Percentiles rank a stretch among this genome's conserved stretches.
Evolutionary conservation across 2,113 vertebrate genomes (phyloP).

Genomic region (Ivindomyrus marchei): DNA sequence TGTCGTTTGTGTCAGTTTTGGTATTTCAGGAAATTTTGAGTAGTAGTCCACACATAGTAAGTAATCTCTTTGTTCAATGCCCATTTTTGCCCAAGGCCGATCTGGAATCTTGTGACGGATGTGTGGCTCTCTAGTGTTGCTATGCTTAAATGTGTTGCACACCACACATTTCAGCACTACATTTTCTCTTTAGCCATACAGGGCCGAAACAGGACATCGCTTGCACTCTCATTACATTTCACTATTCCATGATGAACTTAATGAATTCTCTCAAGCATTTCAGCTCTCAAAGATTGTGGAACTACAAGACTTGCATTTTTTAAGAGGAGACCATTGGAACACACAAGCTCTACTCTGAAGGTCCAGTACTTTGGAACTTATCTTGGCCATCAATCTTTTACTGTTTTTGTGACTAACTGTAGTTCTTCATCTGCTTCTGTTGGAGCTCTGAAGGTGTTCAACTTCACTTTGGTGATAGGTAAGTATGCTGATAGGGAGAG

Average conservation of each 20-base stretch:
- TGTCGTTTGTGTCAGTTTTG: background rate
- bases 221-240: background rate
- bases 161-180: background rate
- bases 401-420: too few species aligned
- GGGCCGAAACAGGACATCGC: background rate
- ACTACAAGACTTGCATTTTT: background rate
- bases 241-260: background rate
- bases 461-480: background rate
- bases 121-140: background rate
- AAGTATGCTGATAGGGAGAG: background rate
- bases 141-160: background rate
- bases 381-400: background rate
- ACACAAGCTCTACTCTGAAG: background rate
- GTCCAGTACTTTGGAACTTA: background rate
- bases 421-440: background rate
- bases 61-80: background rate
- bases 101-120: background rate
- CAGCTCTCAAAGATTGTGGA: background rate
- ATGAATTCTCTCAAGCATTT: background rate
- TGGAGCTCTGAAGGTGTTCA: background rate
- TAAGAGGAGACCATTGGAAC: background rate
- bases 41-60: background rate
- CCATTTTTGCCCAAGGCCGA: background rate
- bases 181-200: background rate
- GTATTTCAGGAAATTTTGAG: background rate